A percentile compares a stretch with the other conserved stretches of the same genome.
These are phyloP conservation scores for Heterochromis multidens DNA, from an alignment of 2,113 vertebrate genomes.

Conservation along the genomic window DNA sequence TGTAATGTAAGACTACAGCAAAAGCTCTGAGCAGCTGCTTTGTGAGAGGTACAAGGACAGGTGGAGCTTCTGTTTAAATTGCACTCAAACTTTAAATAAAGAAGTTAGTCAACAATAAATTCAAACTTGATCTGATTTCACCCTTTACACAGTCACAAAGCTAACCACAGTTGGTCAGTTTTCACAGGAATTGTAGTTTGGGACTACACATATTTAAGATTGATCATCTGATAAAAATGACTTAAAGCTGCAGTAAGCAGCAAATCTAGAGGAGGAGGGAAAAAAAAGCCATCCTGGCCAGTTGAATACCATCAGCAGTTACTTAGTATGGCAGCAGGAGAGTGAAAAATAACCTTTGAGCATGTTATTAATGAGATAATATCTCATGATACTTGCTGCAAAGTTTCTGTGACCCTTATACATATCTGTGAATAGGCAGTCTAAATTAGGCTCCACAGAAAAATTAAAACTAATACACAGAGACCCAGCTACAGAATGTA, in stretches of 20 bases:
- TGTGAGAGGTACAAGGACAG: not conserved
- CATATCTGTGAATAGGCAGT: accelerated
- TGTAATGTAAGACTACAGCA: too few relatives aligned
- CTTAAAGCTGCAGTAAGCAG: not conserved
- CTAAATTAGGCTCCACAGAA: not conserved
- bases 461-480: too few relatives aligned
- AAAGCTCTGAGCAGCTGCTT: not conserved
- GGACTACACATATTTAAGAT: not conserved
- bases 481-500: too few relatives aligned
- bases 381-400: not conserved
- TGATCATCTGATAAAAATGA: not conserved
- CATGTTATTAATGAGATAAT: not conserved
- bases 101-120: not conserved
- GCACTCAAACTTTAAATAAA: not conserved
- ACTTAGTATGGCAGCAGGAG: accelerated
- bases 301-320: not conserved
- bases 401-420: not conserved
- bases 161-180: not conserved
- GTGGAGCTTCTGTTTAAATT: not conserved
- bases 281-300: not conserved
- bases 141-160: not conserved
- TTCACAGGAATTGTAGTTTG: not conserved
- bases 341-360: not conserved
- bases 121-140: not conserved
- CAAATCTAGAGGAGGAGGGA: not conserved